Conservation (phyloP, 2,797 vertebrate genomes). For the Tinamus major region DNA sequence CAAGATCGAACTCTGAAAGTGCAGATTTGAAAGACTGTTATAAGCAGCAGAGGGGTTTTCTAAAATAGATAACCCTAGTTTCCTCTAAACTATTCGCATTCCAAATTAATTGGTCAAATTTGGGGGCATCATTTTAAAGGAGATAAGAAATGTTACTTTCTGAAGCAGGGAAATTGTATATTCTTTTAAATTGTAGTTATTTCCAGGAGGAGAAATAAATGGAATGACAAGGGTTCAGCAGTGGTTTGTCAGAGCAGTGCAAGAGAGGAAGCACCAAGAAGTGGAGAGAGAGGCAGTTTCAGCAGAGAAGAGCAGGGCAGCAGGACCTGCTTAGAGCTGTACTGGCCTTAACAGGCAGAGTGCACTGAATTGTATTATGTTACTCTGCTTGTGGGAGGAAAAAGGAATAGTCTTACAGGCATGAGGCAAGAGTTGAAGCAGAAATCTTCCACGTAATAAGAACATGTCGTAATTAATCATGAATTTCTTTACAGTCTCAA, state of each 20-base stretch:
- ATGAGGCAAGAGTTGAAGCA: background rate
- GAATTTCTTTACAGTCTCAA: background rate
- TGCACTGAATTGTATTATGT: background rate
- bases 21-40: conserved; percentile 20
- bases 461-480: background rate
- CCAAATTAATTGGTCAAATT: conserved; percentile 17
- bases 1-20: background rate
- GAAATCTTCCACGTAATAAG: background rate
- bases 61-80: conserved; percentile 44
- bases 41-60: conserved; percentile 14
- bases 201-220: background rate
- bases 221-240: background rate
- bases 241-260: background rate
- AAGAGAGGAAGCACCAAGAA: background rate
- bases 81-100: conserved; percentile 43
- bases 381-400: background rate
- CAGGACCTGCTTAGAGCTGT: background rate
- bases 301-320: background rate
- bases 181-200: background rate
- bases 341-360: no score
- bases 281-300: background rate
- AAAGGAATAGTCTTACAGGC: background rate
- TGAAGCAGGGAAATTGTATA: background rate
- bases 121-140: background rate
- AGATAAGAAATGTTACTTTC: background rate